Evolutionary conservation across 2,888 invertebrate genomes (phyloP), one percentile per base, ranked within the genome.

Genomic region (Hofmannophila pseudospretella): DNA sequence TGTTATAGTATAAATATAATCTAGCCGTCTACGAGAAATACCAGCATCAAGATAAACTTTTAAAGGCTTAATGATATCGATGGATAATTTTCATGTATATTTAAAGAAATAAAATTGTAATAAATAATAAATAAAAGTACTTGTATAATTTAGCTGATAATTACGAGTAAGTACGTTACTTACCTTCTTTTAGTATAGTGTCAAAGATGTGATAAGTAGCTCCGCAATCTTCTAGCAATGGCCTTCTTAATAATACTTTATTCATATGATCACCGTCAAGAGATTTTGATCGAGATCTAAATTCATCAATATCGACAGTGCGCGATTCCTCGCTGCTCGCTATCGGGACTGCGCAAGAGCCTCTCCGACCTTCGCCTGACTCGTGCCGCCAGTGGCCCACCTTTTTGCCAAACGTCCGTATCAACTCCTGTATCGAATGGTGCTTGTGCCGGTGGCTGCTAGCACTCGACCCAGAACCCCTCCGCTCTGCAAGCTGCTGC

Each of bases 201-300:
- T 95, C 94, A 70, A 91, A 95, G 58, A 95, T 94, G 66, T 91
- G 89, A 66, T 95, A 95, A 3, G 94, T 95, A 5, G 94, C 90
- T 34, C 92, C 94, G 64, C 94, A 94, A 64, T 95, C 95, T 42
- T 90, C 89, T n/a, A 91, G 78, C 40, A 89, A 75, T 41, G 87
- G 88, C 49, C 86, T 76, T 38, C 46, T 61, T 4, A 55, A 32
- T n/a, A n/a, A 16, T 28, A 67, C 41, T 49, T 62, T 67, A 27
- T 88, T 72, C 33, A 89, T 74, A 32, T 89, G 75, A 36, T 88
- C 88, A 4, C 82, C 88, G 67, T 95, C 95, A 51, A 95, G 81
- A 32, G 94, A 94, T 64, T 94, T 94, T 27, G 94, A 94, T 31
- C 95, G 88, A 30, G 90, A 90, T 10, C 95, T 88, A 63, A 94